Evolutionary conservation across 2,888 invertebrate genomes (phyloP).

Genomic region (Plebejus anna): DNA sequence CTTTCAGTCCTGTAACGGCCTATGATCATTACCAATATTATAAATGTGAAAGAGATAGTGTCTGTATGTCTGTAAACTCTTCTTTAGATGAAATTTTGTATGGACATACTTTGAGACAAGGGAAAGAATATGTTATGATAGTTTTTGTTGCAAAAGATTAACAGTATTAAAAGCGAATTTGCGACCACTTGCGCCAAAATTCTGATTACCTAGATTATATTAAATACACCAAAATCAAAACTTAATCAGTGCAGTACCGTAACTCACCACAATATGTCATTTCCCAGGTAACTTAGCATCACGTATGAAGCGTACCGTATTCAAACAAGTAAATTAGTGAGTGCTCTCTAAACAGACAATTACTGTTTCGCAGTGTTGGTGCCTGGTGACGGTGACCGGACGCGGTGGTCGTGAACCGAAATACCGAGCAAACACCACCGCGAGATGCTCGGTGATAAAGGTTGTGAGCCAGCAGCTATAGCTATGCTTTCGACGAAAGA

Average conservation of each 20-base stretch:
- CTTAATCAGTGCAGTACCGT: neutral
- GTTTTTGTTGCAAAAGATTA: no score
- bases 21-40: no score
- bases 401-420: conserved; percentile 56
- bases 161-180: no score
- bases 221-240: no score
- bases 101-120: no score
- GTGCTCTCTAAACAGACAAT: conserved; percentile 37
- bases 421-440: conserved; percentile 59
- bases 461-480: conserved; percentile 42
- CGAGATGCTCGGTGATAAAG: conserved; percentile 53
- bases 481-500: neutral
- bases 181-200: no score
- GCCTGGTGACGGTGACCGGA: conserved; percentile 59
- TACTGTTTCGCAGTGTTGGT: conserved; percentile 56
- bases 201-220: no score
- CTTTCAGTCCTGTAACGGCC: no score
- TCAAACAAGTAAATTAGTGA: conserved; percentile 38
- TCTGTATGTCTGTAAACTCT: no score
- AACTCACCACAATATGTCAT: neutral
- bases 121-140: no score
- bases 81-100: no score
- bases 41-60: no score
- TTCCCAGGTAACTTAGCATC: conserved; percentile 6
- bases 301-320: conserved; percentile 23